A percentile compares a stretch with the other conserved stretches of the same genome.
Evolutionary conservation across 2,113 vertebrate species (phyloP).

Genomic region (Lophotis ruficrista): DNA sequence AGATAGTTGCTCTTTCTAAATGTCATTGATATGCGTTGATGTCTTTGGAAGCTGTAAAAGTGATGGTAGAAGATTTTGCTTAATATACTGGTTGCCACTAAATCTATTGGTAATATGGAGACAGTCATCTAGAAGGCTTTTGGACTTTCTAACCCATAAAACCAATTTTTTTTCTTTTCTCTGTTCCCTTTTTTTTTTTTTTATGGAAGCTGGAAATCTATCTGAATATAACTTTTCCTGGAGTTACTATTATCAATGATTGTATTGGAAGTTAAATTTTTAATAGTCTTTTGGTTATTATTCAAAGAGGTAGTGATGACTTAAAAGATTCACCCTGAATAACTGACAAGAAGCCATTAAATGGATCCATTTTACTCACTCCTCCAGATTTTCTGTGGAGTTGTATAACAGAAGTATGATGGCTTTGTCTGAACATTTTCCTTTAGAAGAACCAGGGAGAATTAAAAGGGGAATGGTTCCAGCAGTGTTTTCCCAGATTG

Average conservation of each 20-base stretch:
- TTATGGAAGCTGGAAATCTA: not conserved
- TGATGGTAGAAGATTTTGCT: not conserved
- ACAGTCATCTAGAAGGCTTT: not conserved
- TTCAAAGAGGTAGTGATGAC: not conserved
- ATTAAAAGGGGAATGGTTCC: not conserved
- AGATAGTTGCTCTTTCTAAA: not conserved
- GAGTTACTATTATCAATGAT: not conserved
- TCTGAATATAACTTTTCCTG: not conserved
- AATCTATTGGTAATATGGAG: not conserved
- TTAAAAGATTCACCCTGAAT: not conserved
- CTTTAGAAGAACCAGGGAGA: not conserved
- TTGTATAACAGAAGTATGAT: not conserved
- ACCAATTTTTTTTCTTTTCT: rapidly evolving
- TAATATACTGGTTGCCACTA: not conserved
- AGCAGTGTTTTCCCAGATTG: not conserved
- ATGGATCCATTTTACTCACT: not conserved
- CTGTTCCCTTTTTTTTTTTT: not conserved
- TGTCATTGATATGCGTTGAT: not conserved
- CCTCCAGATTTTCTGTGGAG: not conserved
- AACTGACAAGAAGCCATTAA: not conserved
- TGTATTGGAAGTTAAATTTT: not conserved
- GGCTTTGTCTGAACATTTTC: not conserved
- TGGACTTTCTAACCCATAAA: not conserved
- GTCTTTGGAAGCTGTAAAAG: not conserved
- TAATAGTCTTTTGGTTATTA: not conserved